A percentile compares a stretch with the other conserved stretches of the same genome.
Conservation (phyloP, 2,113 vertebrate species). For the Notarius lentiginosus region DNA sequence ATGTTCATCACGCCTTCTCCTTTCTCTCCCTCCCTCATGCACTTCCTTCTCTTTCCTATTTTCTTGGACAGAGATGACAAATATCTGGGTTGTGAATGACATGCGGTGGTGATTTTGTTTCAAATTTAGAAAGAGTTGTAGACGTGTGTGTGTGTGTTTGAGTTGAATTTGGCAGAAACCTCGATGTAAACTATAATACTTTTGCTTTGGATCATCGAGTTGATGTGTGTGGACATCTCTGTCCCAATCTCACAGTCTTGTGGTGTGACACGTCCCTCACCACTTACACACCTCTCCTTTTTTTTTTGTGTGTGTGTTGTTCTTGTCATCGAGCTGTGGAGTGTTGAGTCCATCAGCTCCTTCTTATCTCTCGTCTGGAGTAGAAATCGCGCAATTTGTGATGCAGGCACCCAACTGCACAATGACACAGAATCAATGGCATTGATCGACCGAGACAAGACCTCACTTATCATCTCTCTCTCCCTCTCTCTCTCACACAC, state of each 20-base stretch:
- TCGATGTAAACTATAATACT: background rate
- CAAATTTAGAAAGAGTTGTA: slow-evolving; percentile 25
- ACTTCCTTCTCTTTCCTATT: slow-evolving; percentile 24
- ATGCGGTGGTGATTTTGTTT: slow-evolving; percentile 19
- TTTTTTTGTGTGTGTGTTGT: background rate
- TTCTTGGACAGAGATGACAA: slow-evolving; percentile 44
- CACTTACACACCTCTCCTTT: background rate
- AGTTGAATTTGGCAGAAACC: background rate
- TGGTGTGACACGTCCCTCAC: background rate
- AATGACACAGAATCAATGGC: slow-evolving; percentile 48
- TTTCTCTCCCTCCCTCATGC: background rate
- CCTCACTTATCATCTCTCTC: slow-evolving; percentile 1
- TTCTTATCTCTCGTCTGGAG: slow-evolving; percentile 42
- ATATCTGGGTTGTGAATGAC: slow-evolving; percentile 33
- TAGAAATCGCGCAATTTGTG: slow-evolving; percentile 42
- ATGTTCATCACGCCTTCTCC: slow-evolving; percentile 49
- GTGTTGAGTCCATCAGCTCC: slow-evolving; percentile 41
- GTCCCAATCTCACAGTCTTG: background rate
- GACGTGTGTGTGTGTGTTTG: background rate
- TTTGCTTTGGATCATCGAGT: background rate
- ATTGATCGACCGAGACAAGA: slow-evolving; percentile 14
- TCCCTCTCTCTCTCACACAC: background rate
- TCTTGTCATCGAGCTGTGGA: slow-evolving; percentile 15
- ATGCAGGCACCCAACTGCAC: slow-evolving; percentile 23
- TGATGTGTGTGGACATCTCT: background rate